These are phyloP conservation scores for Diogma glabrata DNA, from an alignment of 2,888 invertebrate species.

Conservation along the genomic window DNA sequence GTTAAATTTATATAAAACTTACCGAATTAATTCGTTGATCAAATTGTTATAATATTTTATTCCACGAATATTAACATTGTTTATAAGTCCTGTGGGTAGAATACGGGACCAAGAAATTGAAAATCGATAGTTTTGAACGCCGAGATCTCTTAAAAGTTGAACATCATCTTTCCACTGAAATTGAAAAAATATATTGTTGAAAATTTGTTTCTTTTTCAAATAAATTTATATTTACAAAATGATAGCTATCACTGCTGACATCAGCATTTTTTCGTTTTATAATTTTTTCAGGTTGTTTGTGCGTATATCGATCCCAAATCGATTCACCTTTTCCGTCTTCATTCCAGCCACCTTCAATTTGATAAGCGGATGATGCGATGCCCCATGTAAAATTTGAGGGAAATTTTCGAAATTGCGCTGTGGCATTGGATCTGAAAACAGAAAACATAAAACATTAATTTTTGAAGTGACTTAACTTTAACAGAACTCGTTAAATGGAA, in stretches of 20 bases:
- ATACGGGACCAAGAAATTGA: slow-evolving; percentile 67
- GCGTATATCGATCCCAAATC: slow-evolving; percentile 51
- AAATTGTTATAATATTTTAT: slow-evolving; percentile 66
- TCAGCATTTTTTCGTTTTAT: slow-evolving; percentile 47
- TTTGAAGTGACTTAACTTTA: no score
- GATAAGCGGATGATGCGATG: slow-evolving; percentile 20
- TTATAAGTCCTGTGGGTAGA: slow-evolving; percentile 54
- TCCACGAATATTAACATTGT: slow-evolving; percentile 54
- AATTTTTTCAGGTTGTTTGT: slow-evolving; percentile 46
- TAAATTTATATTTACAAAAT: slow-evolving; percentile 31
- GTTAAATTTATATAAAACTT: no score
- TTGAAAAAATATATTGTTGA: no score
- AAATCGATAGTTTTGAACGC: slow-evolving; percentile 57
- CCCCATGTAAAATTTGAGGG: slow-evolving; percentile 35
- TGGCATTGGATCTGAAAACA: no score
- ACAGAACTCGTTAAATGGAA: no score
- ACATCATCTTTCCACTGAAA: slow-evolving; percentile 45
- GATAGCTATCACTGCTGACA: slow-evolving; percentile 45
- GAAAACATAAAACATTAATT: no score
- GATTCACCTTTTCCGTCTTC: slow-evolving; percentile 41
- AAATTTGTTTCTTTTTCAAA: no score
- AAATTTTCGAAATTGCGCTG: no score
- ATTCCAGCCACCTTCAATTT: slow-evolving; percentile 30
- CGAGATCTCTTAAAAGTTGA: slow-evolving; percentile 47
- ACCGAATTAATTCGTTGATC: slow-evolving; percentile 51